Conservation (phyloP, 2,113 vertebrate genomes). For the Psilopsiagon aurifrons region DNA sequence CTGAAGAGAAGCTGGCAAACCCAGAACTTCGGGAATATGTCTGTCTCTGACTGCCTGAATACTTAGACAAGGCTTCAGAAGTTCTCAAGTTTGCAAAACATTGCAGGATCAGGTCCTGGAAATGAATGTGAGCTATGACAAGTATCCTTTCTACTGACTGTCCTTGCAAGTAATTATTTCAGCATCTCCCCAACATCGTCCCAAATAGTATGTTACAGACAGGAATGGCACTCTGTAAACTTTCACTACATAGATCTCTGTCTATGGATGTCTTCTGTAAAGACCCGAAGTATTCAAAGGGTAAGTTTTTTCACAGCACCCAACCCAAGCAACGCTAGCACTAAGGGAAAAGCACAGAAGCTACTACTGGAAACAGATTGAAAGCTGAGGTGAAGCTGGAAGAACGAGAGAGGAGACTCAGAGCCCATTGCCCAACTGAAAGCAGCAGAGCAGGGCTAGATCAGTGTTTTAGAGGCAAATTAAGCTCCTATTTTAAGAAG, state of each 20-base stretch:
- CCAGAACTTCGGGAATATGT: fast-evolving
- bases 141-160: background rate
- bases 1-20: background rate
- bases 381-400: background rate
- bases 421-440: background rate
- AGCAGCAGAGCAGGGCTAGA: background rate
- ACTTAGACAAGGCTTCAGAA: background rate
- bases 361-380: background rate
- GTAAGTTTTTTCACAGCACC: fast-evolving
- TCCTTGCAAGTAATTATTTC: background rate
- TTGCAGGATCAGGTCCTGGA: background rate
- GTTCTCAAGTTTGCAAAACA: background rate
- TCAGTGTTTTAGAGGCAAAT: background rate
- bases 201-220: background rate
- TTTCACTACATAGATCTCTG: background rate
- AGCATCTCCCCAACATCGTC: background rate
- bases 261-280: background rate
- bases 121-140: background rate
- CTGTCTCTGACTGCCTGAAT: background rate
- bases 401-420: background rate
- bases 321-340: background rate
- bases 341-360: background rate
- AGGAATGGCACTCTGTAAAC: background rate
- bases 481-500: background rate
- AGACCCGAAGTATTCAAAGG: background rate